These are phyloP conservation scores for Congeria kusceri DNA, from an alignment of 2,888 invertebrate species.

Conservation along the genomic window DNA sequence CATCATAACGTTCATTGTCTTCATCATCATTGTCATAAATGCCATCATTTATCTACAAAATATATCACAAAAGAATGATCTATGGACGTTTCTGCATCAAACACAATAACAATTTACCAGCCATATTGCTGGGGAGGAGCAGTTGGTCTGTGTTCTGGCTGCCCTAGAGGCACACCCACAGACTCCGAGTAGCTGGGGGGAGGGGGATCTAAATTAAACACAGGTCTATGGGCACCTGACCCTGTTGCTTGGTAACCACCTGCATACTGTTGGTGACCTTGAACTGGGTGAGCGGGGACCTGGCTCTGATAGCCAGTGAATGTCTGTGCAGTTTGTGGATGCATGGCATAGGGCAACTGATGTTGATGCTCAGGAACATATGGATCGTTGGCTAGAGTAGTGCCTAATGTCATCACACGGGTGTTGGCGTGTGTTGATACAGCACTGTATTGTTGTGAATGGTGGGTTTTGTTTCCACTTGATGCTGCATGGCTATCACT, in stretches of 20 bases:
- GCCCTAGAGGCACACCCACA: slow-evolving; percentile 10
- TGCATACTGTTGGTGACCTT: slow-evolving; percentile 4
- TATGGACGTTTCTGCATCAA: no score
- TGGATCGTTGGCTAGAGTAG: slow-evolving; percentile 52
- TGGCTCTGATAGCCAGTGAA: slow-evolving; percentile 54
- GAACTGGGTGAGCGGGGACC: background rate
- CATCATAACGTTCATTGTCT: no score
- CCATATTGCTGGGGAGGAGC: slow-evolving; percentile 37
- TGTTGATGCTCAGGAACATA: slow-evolving; percentile 37
- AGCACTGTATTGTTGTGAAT: slow-evolving; percentile 33
- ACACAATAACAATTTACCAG: slow-evolving; percentile 8
- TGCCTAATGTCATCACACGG: slow-evolving; percentile 46
- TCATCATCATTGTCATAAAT: no score
- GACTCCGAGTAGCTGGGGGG: slow-evolving; percentile 59
- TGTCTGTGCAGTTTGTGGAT: slow-evolving; percentile 45
- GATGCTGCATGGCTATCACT: slow-evolving; percentile 58
- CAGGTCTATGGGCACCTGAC: slow-evolving; percentile 48
- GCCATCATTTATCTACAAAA: no score
- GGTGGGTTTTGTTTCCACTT: slow-evolving; percentile 39
- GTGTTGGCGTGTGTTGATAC: slow-evolving; percentile 54
- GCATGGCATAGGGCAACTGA: slow-evolving; percentile 46
- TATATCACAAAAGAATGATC: no score
- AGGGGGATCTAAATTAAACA: slow-evolving; percentile 49
- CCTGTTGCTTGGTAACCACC: slow-evolving; percentile 6
- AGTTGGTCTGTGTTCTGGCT: background rate